Percentiles rank a stretch among this genome's conserved stretches.
phyloP scores from a whole-genome alignment of 2,113 vertebrate species.

The Dicentrarchus labrax region DNA sequence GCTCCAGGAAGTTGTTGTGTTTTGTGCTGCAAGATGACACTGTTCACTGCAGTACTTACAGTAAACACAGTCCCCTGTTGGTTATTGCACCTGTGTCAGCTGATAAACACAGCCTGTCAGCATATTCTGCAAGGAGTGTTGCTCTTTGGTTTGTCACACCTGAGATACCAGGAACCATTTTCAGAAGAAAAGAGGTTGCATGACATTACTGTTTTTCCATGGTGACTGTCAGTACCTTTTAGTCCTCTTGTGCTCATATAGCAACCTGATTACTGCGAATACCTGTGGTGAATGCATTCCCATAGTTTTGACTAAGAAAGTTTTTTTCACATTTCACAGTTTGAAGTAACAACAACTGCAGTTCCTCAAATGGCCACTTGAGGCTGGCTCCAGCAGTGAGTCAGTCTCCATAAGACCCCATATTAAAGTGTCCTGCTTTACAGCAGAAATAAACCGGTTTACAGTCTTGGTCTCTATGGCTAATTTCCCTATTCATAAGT shows the following conservation, averaged over 20 bases:
- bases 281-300: background rate
- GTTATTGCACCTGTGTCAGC: constrained; percentile 17
- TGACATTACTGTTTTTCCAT: background rate
- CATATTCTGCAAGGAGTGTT: background rate
- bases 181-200: background rate
- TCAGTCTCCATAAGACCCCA: no score
- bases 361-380: no score
- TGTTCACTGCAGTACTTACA: constrained; percentile 22
- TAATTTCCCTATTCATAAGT: no score
- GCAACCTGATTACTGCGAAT: background rate
- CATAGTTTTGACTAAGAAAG: background rate
- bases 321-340: no score
- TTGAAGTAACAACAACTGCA: background rate
- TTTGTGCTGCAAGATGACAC: background rate
- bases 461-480: no score
- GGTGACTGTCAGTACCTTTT: background rate
- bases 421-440: no score
- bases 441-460: no score
- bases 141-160: constrained; percentile 28
- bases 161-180: background rate
- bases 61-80: constrained; percentile 36
- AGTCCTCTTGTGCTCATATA: background rate
- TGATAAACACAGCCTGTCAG: constrained; percentile 27
- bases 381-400: no score
- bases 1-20: background rate